Conservation (phyloP, 2,888 invertebrate species). For the Alsophila aescularia region DNA sequence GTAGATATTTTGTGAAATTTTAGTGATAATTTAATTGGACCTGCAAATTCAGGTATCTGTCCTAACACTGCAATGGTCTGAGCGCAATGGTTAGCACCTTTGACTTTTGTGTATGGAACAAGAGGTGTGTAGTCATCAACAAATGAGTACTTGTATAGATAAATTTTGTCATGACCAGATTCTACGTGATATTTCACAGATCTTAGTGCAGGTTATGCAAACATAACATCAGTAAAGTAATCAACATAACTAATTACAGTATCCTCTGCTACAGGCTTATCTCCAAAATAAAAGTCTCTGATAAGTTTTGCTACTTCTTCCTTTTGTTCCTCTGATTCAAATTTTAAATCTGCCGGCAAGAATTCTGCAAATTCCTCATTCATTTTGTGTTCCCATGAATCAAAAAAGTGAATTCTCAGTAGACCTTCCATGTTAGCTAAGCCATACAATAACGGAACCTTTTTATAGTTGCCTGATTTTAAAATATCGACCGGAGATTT, state of each 20-base stretch:
- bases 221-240: conserved; percentile 50
- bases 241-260: conserved; percentile 1
- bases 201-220: conserved; percentile 29
- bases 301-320: conserved; percentile 41
- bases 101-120: conserved; percentile 39
- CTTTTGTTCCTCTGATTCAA: conserved; percentile 42
- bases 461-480: conserved; percentile 36
- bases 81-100: conserved; percentile 49
- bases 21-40: conserved; percentile 26
- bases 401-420: conserved; percentile 33
- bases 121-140: conserved; percentile 36
- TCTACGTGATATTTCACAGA: conserved; percentile 42
- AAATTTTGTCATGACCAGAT: conserved; percentile 48
- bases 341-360: conserved; percentile 53
- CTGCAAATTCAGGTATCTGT: conserved; percentile 38
- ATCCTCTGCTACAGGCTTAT: conserved; percentile 38
- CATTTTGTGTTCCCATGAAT: conserved; percentile 41
- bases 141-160: conserved; percentile 48
- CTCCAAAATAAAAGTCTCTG: conserved; percentile 50
- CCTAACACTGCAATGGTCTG: conserved; percentile 46
- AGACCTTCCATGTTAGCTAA: conserved; percentile 51
- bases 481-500: conserved; percentile 45
- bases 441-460: conserved; percentile 37
- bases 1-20: background rate
- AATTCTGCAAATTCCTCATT: conserved; percentile 55